Evolutionary conservation across 2,113 vertebrate genomes (phyloP).

Genomic region (Hystrix cristata): DNA sequence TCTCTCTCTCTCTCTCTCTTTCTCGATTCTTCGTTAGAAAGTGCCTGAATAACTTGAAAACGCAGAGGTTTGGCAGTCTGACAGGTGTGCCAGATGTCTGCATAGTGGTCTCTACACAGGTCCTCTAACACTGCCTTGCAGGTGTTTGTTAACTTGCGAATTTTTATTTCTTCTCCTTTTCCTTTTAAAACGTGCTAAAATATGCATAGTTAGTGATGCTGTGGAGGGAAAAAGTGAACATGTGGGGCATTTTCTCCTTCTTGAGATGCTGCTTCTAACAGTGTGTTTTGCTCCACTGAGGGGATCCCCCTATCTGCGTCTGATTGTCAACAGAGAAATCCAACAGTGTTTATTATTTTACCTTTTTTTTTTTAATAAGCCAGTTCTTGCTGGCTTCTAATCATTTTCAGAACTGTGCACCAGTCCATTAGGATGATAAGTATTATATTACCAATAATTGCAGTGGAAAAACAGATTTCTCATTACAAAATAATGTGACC

Average conservation of each 20-base stretch:
- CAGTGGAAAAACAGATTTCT: background rate
- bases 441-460: background rate
- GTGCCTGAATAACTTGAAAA: background rate
- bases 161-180: conserved; percentile 62
- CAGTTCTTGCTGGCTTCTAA: background rate
- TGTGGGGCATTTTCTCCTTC: background rate
- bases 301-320: background rate
- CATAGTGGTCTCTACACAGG: background rate
- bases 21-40: conserved; percentile 41
- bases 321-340: background rate
- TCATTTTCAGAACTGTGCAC: background rate
- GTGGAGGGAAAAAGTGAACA: background rate
- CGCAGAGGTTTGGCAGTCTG: conserved; percentile 57
- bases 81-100: conserved; percentile 43
- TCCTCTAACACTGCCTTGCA: background rate
- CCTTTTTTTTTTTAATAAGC: background rate
- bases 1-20: background rate
- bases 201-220: conserved; percentile 47
- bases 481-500: background rate
- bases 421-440: background rate
- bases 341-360: background rate
- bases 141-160: conserved; percentile 48
- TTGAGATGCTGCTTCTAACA: background rate
- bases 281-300: background rate
- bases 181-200: conserved; percentile 68